Conservation (phyloP, 2,797 vertebrate species). For the Mormyrops attenuatus region DNA sequence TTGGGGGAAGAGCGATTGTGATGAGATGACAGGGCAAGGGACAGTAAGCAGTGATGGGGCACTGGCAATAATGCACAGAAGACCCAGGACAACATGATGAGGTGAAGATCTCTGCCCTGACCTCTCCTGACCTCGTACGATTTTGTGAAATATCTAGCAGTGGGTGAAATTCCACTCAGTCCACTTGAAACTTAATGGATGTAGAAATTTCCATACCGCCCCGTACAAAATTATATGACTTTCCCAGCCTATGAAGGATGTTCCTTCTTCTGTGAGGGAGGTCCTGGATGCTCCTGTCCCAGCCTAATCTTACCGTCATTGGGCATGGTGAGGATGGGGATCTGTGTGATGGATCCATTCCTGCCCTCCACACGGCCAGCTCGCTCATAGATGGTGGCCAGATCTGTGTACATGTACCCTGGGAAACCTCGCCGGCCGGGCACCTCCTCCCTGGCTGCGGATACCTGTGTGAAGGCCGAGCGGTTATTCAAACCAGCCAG, state of each 20-base stretch:
- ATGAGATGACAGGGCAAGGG: neutral
- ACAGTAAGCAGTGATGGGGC: neutral
- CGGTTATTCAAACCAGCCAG: neutral
- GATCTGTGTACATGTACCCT: conserved; percentile 77
- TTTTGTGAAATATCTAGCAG: neutral
- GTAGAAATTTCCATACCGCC: neutral
- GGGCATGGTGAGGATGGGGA: conserved; percentile 77
- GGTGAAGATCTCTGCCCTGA: neutral
- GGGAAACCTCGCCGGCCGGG: conserved; percentile 72
- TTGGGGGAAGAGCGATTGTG: neutral
- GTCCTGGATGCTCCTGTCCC: neutral
- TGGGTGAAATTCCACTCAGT: neutral
- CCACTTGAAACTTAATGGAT: neutral
- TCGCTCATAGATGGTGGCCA: conserved; percentile 75
- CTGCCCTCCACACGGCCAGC: conserved; percentile 72
- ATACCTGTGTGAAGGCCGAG: conserved; percentile 54
- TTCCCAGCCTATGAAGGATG: neutral
- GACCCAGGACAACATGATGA: neutral
- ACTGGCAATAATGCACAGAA: neutral
- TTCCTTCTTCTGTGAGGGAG: neutral
- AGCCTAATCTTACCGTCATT: conserved; percentile 63
- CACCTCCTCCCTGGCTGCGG: conserved; percentile 74
- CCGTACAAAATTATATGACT: neutral
- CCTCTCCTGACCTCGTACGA: neutral
- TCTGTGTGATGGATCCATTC: conserved; percentile 76